A percentile compares a stretch with the other conserved stretches of the same genome.
These are phyloP conservation scores for Plecturocebus donacophilus DNA, from an alignment of 2,113 vertebrate genomes.

Conservation along the genomic window DNA sequence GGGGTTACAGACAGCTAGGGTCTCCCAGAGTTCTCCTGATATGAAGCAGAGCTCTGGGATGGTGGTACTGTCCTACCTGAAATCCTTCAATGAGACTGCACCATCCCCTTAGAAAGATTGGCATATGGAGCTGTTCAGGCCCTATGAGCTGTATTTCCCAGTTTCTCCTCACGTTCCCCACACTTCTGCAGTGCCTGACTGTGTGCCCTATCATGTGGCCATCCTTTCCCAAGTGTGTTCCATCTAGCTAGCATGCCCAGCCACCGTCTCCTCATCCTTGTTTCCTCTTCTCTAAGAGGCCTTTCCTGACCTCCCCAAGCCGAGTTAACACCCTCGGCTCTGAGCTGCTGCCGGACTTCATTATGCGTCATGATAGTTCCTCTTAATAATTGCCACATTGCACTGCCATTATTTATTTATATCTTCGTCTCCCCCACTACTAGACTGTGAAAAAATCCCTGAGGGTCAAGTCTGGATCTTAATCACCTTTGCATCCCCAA, in stretches of 20 bases:
- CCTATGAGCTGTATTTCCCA: not conserved
- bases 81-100: not conserved
- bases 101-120: not conserved
- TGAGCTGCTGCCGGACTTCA: not conserved
- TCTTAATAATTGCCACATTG: slow-evolving; percentile 15
- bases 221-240: not conserved
- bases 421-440: not conserved
- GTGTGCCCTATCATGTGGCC: not conserved
- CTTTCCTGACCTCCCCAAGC: not conserved
- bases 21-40: not conserved
- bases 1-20: not conserved
- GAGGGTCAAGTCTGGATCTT: not conserved
- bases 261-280: too few relatives aligned
- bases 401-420: slow-evolving; percentile 30
- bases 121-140: not conserved
- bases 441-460: not conserved
- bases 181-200: rapidly evolving
- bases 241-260: not conserved
- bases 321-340: not conserved
- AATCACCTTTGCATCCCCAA: not conserved
- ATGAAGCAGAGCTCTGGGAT: not conserved
- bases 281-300: not conserved
- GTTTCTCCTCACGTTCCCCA: not conserved
- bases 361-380: not conserved
- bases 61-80: not conserved